Evolutionary conservation across 2,888 invertebrate species (phyloP), one percentile per base, ranked within the genome.

Genomic region (Metalampra italica): DNA sequence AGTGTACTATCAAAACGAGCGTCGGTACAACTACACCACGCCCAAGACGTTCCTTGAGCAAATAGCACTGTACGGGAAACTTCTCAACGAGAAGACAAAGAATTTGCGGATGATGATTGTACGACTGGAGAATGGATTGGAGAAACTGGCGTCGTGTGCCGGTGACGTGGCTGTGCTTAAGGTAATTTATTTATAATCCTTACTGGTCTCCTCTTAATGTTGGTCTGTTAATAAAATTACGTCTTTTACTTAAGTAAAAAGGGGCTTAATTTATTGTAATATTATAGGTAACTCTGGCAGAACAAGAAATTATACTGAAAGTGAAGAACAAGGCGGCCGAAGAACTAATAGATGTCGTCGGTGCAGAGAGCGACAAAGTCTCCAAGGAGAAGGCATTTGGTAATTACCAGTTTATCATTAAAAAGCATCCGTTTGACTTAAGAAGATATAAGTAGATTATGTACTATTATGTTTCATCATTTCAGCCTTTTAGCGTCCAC

Each of bases 11-110:
- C 88, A 91, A 59, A 97, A 97, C 71, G 98, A 98, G 64, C 93
- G 93, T 38, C 92, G 98, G 4, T 97, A 97, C 82, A 98, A 98
- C 79, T 98, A 98, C 78, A 98, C 98, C 0, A 98, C 98, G 0
- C 98, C 98, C 0, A 98, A 98, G 86, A 96, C 97, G 0, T 98
- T 98, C 84, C 84, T 98, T 43, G 98, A 98, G 74, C 96, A 97
- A 72, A 97, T 98, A 51, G 92, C 94, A 9, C 87, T 98, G 5
- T 98, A 94, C 68, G 87, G 92, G 0, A 95, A 95, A 69, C 78
- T 96, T 7, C 75, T 96, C 22, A 90, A 78, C 14, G 93, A 92
- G 56, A 95, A 94, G 71, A 92, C 92, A 0, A 78, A 74, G 7
- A 93, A 95, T 47, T 91, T 97, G 42, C 91, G 92, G 58, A 92